phyloP scores from a whole-genome alignment of 2,888 invertebrate genomes.

The Diarsia dahlii region DNA sequence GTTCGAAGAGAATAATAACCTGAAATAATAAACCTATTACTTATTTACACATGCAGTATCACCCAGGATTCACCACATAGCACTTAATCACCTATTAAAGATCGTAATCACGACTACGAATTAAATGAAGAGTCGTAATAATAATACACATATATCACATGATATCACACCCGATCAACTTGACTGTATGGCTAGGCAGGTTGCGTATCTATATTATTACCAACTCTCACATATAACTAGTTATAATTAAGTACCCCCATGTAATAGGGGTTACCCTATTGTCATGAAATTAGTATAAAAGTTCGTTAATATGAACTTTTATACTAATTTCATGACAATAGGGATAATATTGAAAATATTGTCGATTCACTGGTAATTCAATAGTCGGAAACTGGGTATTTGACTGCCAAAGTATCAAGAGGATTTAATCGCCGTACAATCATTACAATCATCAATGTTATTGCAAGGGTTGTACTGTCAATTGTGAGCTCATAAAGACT shows the following conservation, averaged over 20 bases:
- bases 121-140: neutral
- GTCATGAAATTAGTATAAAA: neutral
- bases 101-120: neutral
- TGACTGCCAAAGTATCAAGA: slow-evolving; percentile 54
- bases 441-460: slow-evolving; percentile 70
- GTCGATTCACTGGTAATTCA: neutral
- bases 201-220: neutral
- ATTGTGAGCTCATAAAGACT: slow-evolving; percentile 51
- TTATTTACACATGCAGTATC: too few relatives aligned
- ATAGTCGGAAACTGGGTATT: neutral
- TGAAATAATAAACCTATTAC: too few relatives aligned
- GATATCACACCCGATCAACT: neutral
- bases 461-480: slow-evolving; percentile 71
- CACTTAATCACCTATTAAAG: neutral
- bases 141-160: neutral
- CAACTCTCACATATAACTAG: neutral
- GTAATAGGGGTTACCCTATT: neutral
- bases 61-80: too few relatives aligned
- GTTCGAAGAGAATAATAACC: too few relatives aligned
- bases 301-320: too few relatives aligned
- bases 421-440: slow-evolving; percentile 49
- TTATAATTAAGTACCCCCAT: neutral
- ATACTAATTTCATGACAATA: too few relatives aligned
- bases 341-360: neutral
- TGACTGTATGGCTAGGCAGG: neutral